A percentile compares a stretch with the other conserved stretches of the same genome.
These are phyloP conservation scores for Trissolcus brochymenae DNA, from an alignment of 2,888 invertebrate genomes.

Conservation along the genomic window DNA sequence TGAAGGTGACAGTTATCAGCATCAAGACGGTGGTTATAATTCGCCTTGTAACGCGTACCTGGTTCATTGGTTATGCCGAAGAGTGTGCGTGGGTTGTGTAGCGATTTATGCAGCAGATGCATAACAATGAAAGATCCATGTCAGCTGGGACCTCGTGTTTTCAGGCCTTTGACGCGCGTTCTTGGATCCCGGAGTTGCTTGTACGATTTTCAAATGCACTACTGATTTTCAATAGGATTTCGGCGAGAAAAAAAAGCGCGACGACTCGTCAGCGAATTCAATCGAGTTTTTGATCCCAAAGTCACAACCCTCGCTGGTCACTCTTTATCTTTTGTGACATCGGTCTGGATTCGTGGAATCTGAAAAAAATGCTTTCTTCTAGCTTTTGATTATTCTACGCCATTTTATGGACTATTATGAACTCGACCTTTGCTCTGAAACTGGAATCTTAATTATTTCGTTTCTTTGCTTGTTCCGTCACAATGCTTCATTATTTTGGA, in stretches of 20 bases:
- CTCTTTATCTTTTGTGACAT: slow-evolving; percentile 20
- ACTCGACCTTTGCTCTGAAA: not conserved
- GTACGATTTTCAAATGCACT: slow-evolving; percentile 39
- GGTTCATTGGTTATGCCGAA: slow-evolving; percentile 48
- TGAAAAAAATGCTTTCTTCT: slow-evolving; percentile 17
- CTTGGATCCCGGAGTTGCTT: slow-evolving; percentile 24
- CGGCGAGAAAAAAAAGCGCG: slow-evolving; percentile 20
- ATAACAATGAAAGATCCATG: slow-evolving; percentile 52
- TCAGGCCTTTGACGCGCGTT: slow-evolving; percentile 23
- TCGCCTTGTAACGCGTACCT: slow-evolving; percentile 45
- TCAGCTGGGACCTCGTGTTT: slow-evolving; percentile 25
- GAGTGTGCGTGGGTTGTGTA: slow-evolving; percentile 50
- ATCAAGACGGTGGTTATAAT: slow-evolving; percentile 36
- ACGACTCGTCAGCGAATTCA: slow-evolving; percentile 4
- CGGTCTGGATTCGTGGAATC: slow-evolving; percentile 14
- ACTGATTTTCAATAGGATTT: slow-evolving; percentile 47
- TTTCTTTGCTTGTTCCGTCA: slow-evolving; percentile 28
- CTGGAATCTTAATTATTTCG: slow-evolving; percentile 22
- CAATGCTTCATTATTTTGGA: slow-evolving; percentile 18
- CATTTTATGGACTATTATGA: slow-evolving; percentile 19
- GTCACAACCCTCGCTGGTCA: slow-evolving; percentile 28
- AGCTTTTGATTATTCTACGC: slow-evolving; percentile 11
- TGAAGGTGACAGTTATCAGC: slow-evolving; percentile 34
- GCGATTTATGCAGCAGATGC: slow-evolving; percentile 52
- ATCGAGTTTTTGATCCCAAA: slow-evolving; percentile 31